Base-by-base conservation (phyloP, 2,113 vertebrate genomes). In the Onychorhynchus coronatus region DNA sequence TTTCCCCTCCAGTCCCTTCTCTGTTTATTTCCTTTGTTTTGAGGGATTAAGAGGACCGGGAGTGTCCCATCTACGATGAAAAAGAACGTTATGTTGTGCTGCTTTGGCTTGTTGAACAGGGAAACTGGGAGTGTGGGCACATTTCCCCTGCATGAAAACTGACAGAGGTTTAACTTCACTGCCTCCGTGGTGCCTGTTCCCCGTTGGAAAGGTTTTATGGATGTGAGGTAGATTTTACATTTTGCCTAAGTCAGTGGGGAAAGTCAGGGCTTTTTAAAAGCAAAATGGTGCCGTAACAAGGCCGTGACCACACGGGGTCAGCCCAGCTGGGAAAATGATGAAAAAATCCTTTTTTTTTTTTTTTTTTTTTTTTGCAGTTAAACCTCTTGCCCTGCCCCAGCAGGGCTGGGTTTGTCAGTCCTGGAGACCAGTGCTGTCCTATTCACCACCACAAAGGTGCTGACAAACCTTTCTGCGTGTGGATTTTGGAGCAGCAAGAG, bases 51-150 rank as follows among this genome's bases (percentile, higher is more conserved):
- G 37, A 65, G 31, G n/a, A 16, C 9, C 20, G 30, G 58, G 24
- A 82, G 71, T 28, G 20, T 49, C 66, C 42, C n/a, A 28, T 55
- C 47, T 12, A 0, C 14, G 50, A 28, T 82, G 10, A 68, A 81
- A 66, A 55, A 12, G 1, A 63, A 14, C 33, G 4, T 23, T 1
- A 0, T 8, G 1, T 52, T 39, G 39, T 1, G 0, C 35, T 13
- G 17, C 19, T 65, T 68, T 47, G 30, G 3, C 31, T 73, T 62
- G 11, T 37, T 31, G 41, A 74, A 14, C 4, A 12, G 75, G 27
- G 33, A 19, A 42, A 3, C 5, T 5, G 23, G 5, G 59, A 76
- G 16, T 0, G 14, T 2, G 5, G 59, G 5, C 7, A 4, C 14
- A 1, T 65, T 91, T 53, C 63, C 14, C 4, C 5, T 5, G 44